Base-by-base conservation (phyloP, 2,888 invertebrate species). In the Gymnoscelis rufifasciata region DNA sequence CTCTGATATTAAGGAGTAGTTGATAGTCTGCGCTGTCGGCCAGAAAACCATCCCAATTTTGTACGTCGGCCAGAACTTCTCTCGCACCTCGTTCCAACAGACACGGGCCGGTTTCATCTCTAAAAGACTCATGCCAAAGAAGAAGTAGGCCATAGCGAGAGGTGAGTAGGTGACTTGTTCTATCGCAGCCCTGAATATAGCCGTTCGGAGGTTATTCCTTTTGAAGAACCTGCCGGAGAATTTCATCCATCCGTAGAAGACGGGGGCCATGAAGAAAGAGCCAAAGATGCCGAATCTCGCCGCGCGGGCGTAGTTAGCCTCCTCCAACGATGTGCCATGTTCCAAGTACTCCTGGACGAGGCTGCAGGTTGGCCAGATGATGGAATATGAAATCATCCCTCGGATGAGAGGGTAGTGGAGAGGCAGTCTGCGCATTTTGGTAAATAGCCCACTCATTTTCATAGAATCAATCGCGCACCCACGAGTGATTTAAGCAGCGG, bases 161-260 rank as follows among this genome's bases (percentile, higher is more conserved):
- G 94, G 95, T 0, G 92, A 90, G 63, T 94, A 95, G 0, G 92
- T 89, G 0, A 94, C 79, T 71, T 93, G 93, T 68, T 95, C 95
- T 3, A 93, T 82, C 3, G 61, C 62, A 1, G 86, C 81, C 53
- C 86, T 66, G 0, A 90, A 77, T 0, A 83, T 28, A 0, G 83
- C 80, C 0, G 74, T 74, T 1, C 44, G 53, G 0, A 84, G 45
- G 12, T 62, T 61, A 39, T 72, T 78, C 1, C 56, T 48, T 26
- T 58, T 76, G 47, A 83, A 84, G 37, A 78, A 78, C 6, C 67
- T 60, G 30, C 71, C 72, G 0, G 72, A 65, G n/a, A 68, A 79
- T 29, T 91, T 92, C 59, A 96, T 87, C 95, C 95, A 95, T 7
- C 90, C 88, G 65, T 94, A 94, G 1, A 94, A 83, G 0, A 93